Conservation (phyloP, 2,113 vertebrate genomes). For the Procavia capensis region DNA sequence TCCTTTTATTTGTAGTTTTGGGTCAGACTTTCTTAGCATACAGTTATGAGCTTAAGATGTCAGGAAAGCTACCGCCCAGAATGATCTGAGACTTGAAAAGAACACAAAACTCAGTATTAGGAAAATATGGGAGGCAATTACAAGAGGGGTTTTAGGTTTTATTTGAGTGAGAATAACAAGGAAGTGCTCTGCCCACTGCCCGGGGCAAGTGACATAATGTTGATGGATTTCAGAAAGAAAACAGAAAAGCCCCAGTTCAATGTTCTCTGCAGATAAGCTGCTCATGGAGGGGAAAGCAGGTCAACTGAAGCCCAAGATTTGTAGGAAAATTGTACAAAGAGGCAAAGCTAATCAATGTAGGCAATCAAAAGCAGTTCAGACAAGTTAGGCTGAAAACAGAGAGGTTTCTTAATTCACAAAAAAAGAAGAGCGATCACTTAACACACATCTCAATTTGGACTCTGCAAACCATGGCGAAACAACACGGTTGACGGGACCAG, state of each 20-base stretch:
- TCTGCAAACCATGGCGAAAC: neutral
- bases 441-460: neutral
- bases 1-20: conserved; percentile 25
- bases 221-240: conserved; percentile 37
- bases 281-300: neutral
- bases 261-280: neutral
- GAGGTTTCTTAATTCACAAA: neutral
- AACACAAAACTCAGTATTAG: conserved; percentile 59
- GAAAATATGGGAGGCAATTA: conserved; percentile 77
- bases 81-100: conserved; percentile 73
- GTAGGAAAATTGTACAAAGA: conserved; percentile 5
- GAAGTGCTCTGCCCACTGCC: conserved; percentile 54
- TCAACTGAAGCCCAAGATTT: neutral
- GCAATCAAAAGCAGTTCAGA: neutral
- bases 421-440: neutral
- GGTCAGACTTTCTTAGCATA: conserved; percentile 62
- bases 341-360: neutral
- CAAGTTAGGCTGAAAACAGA: neutral
- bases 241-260: neutral
- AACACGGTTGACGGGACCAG: neutral
- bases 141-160: conserved; percentile 50
- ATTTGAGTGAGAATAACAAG: conserved; percentile 69
- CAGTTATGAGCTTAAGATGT: conserved; percentile 77
- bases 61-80: conserved; percentile 53
- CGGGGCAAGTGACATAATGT: conserved; percentile 55